A percentile compares a stretch with the other conserved stretches of the same genome.
phyloP scores from a whole-genome alignment of 2,113 vertebrate species.

The Urocitellus parryii region DNA sequence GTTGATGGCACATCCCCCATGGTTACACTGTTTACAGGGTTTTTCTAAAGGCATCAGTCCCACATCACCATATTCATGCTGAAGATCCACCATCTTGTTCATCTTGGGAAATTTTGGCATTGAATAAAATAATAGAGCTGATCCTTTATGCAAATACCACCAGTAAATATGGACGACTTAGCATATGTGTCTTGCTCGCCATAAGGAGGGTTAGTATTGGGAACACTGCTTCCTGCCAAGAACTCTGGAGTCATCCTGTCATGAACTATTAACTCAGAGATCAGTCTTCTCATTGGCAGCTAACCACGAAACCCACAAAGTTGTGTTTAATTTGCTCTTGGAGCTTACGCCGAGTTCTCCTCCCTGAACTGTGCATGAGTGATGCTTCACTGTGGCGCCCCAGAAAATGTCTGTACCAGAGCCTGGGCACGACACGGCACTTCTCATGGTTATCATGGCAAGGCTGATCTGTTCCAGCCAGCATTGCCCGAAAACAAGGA shows the following conservation, averaged over 20 bases:
- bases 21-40: conserved; percentile 35
- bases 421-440: neutral
- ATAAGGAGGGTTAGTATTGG: conserved; percentile 79
- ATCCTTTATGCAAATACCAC: conserved; percentile 61
- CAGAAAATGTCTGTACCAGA: neutral
- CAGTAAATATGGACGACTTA: conserved; percentile 28
- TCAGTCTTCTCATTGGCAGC: conserved; percentile 84
- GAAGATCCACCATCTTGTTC: neutral
- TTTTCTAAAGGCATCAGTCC: neutral
- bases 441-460: accelerated
- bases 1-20: neutral
- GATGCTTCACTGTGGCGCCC: conserved; percentile 51
- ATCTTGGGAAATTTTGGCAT: conserved; percentile 65
- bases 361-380: conserved; percentile 14
- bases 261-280: conserved; percentile 85
- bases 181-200: conserved; percentile 56
- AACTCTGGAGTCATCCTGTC: conserved; percentile 86
- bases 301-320: conserved; percentile 84
- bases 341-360: conserved; percentile 76
- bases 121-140: conserved; percentile 45
- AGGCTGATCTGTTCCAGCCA: neutral
- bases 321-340: conserved; percentile 86
- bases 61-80: conserved; percentile 47
- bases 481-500: conserved; percentile 23
- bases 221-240: conserved; percentile 84